Evolutionary conservation across 2,888 invertebrate genomes (phyloP).

Genomic region (Eupithecia inturbata): DNA sequence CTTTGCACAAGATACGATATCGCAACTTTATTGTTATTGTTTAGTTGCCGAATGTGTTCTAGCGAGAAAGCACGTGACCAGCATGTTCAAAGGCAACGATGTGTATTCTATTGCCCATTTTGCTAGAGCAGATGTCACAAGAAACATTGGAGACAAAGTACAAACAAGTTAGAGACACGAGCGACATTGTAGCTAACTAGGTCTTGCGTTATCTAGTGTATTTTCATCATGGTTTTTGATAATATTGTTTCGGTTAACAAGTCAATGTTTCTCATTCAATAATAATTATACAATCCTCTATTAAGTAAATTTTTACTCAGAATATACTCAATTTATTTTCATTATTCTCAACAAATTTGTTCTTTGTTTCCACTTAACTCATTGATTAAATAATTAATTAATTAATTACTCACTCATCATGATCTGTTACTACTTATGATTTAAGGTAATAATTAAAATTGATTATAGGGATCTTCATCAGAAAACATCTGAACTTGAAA

Average conservation of each 20-base stretch:
- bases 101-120: conserved; percentile 14
- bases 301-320: too few relatives aligned
- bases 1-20: conserved; percentile 59
- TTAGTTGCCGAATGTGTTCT: conserved; percentile 60
- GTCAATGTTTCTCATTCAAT: background rate
- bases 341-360: too few relatives aligned
- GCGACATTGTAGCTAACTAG: background rate
- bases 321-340: too few relatives aligned
- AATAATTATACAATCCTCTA: background rate
- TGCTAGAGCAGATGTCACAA: conserved; percentile 12
- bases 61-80: conserved; percentile 51
- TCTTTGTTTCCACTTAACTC: too few relatives aligned
- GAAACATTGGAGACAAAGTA: background rate
- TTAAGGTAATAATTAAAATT: too few relatives aligned
- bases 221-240: background rate
- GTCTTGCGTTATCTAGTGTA: background rate
- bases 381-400: too few relatives aligned
- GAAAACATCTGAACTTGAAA: background rate
- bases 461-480: background rate
- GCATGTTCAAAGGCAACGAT: background rate
- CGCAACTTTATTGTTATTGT: conserved; percentile 62
- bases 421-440: too few relatives aligned
- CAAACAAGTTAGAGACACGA: background rate
- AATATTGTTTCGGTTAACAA: background rate
- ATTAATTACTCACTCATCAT: too few relatives aligned